Evolutionary conservation across 2,797 vertebrate genomes (phyloP), one percentile per base, ranked within the genome.

Genomic region (Buphagus erythrorhynchus): DNA sequence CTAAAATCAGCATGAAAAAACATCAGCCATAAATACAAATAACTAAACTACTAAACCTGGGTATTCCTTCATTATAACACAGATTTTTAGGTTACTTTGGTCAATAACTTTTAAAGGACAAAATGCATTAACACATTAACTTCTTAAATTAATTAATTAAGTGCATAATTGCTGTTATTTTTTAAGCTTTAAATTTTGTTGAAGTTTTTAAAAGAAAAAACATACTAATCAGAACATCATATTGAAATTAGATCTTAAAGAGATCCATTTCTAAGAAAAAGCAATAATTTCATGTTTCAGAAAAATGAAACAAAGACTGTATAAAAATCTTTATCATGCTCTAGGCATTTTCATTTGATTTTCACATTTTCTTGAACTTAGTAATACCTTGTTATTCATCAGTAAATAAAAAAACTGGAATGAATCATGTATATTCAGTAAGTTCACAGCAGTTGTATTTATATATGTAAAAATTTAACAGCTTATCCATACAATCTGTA

Each of bases 401-500:
- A 62, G 13, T 46, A 87, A 84, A 88, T 66, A 33, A 45, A 85
- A 54, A 58, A 72, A 83, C 5, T 24, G 77, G 71, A 91, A 90
- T 62, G 24, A 97, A 94, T 77, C 10, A 59, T 67, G 11, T 21
- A 19, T 42, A 84, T 87, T 83, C 80, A 68, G 0, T 83, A 54
- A 61, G 31, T 49, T 65, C 77, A 54, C 12, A 95, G 74, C 57
- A 89, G 43, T 96, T 86, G 86, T 51, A 75, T 73, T 87, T 84
- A 61, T 75, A 79, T 31, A 49, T 36, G 84, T 73, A 67, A 33
- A 96, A 38, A 76, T 33, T 4, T 92, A 91, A 88, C 71, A 94
- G 80, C 85, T 96, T 93, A 87, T 87, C 95, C 72, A 90, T 76
- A 90, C 55, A 88, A 79, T 83, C 77, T 96, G 75, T 81, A 96